A percentile compares a stretch with the other conserved stretches of the same genome.
phyloP scores from a whole-genome alignment of 1,140 invertebrate genomes.

The Orchesella cincta region DNA sequence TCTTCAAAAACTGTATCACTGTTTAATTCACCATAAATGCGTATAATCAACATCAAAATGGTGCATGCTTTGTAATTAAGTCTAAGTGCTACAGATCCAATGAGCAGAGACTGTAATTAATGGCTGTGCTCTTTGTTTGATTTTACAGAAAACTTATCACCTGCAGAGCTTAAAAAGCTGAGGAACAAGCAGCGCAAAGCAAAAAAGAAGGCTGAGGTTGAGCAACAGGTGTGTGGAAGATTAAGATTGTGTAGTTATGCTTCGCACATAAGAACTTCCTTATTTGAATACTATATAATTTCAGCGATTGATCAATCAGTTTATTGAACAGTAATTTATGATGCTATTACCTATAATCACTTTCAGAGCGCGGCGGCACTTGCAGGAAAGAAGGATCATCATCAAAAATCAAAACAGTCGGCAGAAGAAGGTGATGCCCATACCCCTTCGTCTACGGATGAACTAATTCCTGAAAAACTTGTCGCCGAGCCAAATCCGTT shows the following conservation, averaged over 20 bases:
- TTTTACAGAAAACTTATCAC: slow-evolving; percentile 80
- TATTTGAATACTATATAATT: too few relatives aligned
- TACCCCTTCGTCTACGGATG: slow-evolving; percentile 82
- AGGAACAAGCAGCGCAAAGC: slow-evolving; percentile 94
- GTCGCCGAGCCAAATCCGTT: slow-evolving; percentile 79
- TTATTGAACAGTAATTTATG: background rate
- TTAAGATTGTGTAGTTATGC: too few relatives aligned
- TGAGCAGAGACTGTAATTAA: too few relatives aligned
- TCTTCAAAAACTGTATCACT: too few relatives aligned
- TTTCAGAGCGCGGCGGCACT: slow-evolving; percentile 70
- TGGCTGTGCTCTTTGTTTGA: background rate
- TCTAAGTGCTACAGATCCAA: too few relatives aligned
- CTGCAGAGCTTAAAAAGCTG: slow-evolving; percentile 90
- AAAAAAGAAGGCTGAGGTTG: slow-evolving; percentile 84
- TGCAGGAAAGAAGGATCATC: slow-evolving; percentile 84
- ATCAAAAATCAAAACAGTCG: slow-evolving; percentile 73
- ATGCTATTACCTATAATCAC: background rate
- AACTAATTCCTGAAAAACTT: slow-evolving; percentile 88
- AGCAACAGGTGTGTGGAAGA: slow-evolving; percentile 60
- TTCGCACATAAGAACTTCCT: too few relatives aligned
- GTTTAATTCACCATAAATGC: too few relatives aligned
- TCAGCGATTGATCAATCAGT: background rate
- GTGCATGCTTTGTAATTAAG: too few relatives aligned
- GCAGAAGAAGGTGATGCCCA: slow-evolving; percentile 70
- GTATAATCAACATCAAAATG: too few relatives aligned